These are phyloP conservation scores for Acanthiza pusilla DNA, from an alignment of 2,797 vertebrate species.

Conservation along the genomic window DNA sequence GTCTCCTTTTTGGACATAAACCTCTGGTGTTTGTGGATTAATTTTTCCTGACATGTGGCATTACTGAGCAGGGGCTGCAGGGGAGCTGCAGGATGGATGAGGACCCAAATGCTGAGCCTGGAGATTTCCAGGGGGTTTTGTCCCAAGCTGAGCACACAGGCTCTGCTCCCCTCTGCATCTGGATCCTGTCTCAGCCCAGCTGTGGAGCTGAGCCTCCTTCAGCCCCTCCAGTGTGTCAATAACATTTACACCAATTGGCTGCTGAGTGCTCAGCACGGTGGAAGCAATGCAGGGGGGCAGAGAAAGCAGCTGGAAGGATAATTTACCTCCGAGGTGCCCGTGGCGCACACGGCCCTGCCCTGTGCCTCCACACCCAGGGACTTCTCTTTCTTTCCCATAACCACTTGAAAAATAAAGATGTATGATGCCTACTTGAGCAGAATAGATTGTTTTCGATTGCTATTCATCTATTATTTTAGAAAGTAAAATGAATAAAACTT, in stretches of 20 bases:
- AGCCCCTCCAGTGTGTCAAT: fast-evolving
- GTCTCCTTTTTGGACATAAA: no score
- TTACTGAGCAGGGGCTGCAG: not conserved
- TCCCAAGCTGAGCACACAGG: fast-evolving
- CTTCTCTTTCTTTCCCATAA: not conserved
- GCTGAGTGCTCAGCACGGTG: not conserved
- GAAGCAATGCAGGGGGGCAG: not conserved
- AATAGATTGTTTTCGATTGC: slow-evolving; percentile 64
- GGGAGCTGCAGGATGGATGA: not conserved
- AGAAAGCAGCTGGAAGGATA: not conserved
- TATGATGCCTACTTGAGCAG: slow-evolving; percentile 25
- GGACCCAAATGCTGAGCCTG: not conserved
- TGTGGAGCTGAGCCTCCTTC: not conserved
- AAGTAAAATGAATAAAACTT: slow-evolving; percentile 70
- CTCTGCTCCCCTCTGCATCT: fast-evolving
- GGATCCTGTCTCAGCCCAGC: not conserved
- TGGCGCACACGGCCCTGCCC: not conserved
- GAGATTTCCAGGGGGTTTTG: not conserved
- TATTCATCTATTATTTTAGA: slow-evolving; percentile 72
- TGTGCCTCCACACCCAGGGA: not conserved
- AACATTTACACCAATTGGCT: not conserved
- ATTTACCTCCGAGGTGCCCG: not conserved
- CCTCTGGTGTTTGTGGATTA: no score
- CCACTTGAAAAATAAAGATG: slow-evolving; percentile 57
- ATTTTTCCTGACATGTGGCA: no score